A percentile compares a stretch with the other conserved stretches of the same genome.
Conservation (phyloP, 1,140 invertebrate genomes). For the Drosophila pandora region DNA sequence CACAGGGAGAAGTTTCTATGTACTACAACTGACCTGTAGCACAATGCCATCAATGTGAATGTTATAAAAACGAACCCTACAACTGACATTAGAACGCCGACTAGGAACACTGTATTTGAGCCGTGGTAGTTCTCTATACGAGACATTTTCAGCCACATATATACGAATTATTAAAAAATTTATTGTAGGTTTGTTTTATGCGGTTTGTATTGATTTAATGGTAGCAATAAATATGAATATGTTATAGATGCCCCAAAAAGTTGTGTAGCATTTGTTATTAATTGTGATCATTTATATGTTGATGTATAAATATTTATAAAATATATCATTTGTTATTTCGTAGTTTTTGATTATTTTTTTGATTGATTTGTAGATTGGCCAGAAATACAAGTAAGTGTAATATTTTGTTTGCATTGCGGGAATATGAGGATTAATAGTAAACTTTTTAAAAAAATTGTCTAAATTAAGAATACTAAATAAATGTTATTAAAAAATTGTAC, state of each 20-base stretch:
- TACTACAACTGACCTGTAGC: constrained; percentile 99
- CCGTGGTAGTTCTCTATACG: constrained; percentile 94
- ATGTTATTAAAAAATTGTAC: too few species aligned
- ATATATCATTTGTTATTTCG: constrained; percentile 44
- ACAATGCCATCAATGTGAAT: constrained; percentile 98
- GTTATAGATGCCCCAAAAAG: constrained; percentile 15
- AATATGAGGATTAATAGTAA: constrained; percentile 20
- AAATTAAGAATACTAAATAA: background rate
- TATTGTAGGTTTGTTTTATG: constrained; percentile 24
- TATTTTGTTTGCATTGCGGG: constrained; percentile 69
- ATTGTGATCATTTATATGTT: constrained; percentile 13
- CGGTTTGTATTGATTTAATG: background rate
- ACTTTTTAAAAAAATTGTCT: background rate
- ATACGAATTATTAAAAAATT: background rate
- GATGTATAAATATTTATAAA: constrained; percentile 20
- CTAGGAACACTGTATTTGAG: constrained; percentile 97
- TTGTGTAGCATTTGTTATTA: constrained; percentile 12
- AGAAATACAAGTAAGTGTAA: constrained; percentile 67
- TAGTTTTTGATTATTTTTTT: too few species aligned
- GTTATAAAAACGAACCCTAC: constrained; percentile 99
- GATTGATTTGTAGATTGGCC: constrained; percentile 62
- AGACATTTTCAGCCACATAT: constrained; percentile 69
- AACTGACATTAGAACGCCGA: constrained; percentile 98
- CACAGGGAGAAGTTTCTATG: constrained; percentile 98
- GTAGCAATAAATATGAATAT: background rate